Conservation (phyloP, 2,113 vertebrate genomes). For the Orcinus orca region DNA sequence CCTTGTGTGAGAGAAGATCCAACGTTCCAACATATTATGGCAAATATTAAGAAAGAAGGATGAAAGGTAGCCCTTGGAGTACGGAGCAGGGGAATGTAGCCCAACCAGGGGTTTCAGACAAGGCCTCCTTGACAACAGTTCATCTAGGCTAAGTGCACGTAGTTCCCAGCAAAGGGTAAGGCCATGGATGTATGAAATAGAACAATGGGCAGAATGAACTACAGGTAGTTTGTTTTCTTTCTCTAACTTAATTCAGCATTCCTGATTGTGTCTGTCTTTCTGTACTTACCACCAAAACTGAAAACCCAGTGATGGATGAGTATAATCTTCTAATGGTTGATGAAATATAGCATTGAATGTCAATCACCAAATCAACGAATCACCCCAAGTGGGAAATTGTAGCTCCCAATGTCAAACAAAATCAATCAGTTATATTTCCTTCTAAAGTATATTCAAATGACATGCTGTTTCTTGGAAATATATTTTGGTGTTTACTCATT, state of each 20-base stretch:
- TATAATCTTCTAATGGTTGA: background rate
- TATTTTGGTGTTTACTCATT: background rate
- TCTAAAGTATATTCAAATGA: background rate
- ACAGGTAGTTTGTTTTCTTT: background rate
- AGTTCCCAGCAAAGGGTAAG: background rate
- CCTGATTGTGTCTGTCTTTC: background rate
- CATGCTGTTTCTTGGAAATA: background rate
- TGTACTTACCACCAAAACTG: background rate
- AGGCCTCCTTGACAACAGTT: background rate
- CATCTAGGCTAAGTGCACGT: background rate
- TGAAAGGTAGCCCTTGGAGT: background rate
- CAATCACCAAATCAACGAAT: background rate
- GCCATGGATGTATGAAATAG: background rate
- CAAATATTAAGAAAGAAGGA: background rate
- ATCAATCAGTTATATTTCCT: background rate
- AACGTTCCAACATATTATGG: background rate
- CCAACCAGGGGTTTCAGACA: background rate
- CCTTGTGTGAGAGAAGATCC: background rate
- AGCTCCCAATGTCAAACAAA: background rate
- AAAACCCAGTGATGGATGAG: background rate
- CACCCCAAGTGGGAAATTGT: background rate
- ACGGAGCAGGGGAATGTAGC: background rate
- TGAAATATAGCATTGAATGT: background rate
- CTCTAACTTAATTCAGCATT: background rate
- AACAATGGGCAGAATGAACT: background rate